These are phyloP conservation scores for Plemyria rubiginata DNA, from an alignment of 2,888 invertebrate genomes.

Conservation along the genomic window DNA sequence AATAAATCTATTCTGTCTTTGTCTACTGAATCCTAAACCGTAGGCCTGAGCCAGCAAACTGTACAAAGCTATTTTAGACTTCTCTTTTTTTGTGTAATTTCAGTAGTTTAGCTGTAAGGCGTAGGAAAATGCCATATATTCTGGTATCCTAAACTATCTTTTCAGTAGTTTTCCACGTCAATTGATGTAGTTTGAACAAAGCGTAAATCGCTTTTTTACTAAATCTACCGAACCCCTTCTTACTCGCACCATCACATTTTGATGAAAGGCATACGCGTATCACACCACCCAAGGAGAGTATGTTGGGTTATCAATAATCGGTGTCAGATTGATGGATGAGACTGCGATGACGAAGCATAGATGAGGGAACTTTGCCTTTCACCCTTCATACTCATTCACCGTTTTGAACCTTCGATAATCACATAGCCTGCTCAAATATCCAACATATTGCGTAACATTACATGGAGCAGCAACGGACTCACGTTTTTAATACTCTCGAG, in stretches of 20 bases:
- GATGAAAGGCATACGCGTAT: constrained; percentile 57
- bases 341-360: constrained; percentile 67
- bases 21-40: too few relatives aligned
- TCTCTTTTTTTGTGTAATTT: background rate
- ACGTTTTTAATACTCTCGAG: background rate
- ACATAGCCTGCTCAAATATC: constrained; percentile 22
- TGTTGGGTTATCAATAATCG: constrained; percentile 69
- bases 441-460: constrained; percentile 3
- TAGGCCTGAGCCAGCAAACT: background rate
- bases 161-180: background rate
- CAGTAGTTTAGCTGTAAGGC: background rate
- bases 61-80: background rate
- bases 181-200: background rate
- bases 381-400: constrained; percentile 42
- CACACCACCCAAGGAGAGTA: constrained; percentile 49
- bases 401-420: constrained; percentile 31
- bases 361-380: constrained; percentile 54
- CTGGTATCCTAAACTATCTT: too few relatives aligned
- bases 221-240: constrained; percentile 43
- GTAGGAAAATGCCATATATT: too few relatives aligned
- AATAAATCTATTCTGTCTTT: background rate
- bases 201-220: background rate
- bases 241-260: constrained; percentile 52
- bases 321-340: constrained; percentile 75
- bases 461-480: background rate